Evolutionary conservation across 2,888 invertebrate genomes (phyloP), one percentile per base, ranked within the genome.

Genomic region (Coenonympha glycerion): DNA sequence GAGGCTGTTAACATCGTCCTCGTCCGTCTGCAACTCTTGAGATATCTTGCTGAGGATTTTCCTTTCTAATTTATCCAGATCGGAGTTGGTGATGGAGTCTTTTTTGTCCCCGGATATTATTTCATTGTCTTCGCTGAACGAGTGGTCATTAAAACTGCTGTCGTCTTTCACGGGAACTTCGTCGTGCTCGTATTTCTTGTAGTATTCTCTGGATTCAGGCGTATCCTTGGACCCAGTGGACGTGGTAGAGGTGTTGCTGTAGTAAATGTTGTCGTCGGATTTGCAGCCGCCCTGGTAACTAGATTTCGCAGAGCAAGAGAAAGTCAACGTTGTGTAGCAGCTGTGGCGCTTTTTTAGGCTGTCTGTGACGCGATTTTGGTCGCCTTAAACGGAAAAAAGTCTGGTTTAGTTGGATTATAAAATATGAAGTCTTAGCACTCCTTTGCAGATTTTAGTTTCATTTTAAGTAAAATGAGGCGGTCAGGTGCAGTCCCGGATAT

Each of bases 161-260:
- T 54, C 53, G 21, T 83, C 82, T 64, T 73, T 79, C 6, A 79
- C 79, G 0, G 81, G 81, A 3, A 74, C 47, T 58, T 72, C 75
- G 41, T 83, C 79, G 37, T 75, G 72, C 28, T 79, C 77, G 41
- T 78, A 82, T 52, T 66, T 71, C 59, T 79, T 81, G 47, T 79
- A 80, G 58, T 78, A 79, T 16, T 11, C 45, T 15, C 8, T 22
- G 6, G 13, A 13, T 16, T 13, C 33, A 5, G 11, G 16, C 6
- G 13, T 16, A 8, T 37, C 26, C 13, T 49, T 30, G 13, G 33
- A 22, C 37, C 19, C 37, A 3, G 11, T 15, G 16, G 11, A 36
- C 16, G 19, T 36, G 6, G 5, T 26, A 11, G 18, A 34, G 19
- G 46, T 37, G 16, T 31, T 15, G 24, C 33, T 34, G 9, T 31